Base-by-base conservation (phyloP, 1,140 invertebrate genomes). In the Pemphigus obesinymphae region DNA sequence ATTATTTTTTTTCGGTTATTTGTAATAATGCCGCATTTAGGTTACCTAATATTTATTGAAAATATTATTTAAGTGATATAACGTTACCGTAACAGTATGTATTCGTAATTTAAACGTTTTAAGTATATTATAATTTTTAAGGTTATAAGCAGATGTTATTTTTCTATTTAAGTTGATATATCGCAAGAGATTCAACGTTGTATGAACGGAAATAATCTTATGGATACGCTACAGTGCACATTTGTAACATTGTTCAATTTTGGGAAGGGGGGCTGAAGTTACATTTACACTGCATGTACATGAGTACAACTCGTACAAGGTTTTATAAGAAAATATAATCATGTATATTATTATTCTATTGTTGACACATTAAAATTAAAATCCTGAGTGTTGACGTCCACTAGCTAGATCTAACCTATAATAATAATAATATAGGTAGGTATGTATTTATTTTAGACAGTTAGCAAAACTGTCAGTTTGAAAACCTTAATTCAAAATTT, bases 171-270 rank as follows among this genome's bases (percentile, higher is more conserved):
- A 70, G 66, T 43, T 43, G 13, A 70, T 70, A 70, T 40, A n/a
- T 40, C 10, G 10, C 66, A 23, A 26, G 37, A 43, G 23, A 43
- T 23, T 70, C 66, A 70, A 43, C 66, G 37, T 43, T 43, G 66
- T 70, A 70, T 70, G 13, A 70, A 70, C 66, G 66, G 66, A 70
- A 43, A n/a, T n/a, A n/a, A 43, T 70, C 37, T 17, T 70, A 70
- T n/a, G 37, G 66, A 43, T 26, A 70, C 66, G 66, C 37, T 26
- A 70, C 37, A 1, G n/a, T 70, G 37, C 11, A 70, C 66, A 43
- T n/a, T 40, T 40, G 37, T 68, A 70, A 37, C 63, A 66, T 40
- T 40, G 10, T 66, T 66, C n/a, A n/a, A n/a, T n/a, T n/a, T 37
- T 37, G 8, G 26, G n/a, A 8, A n/a, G n/a, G 63, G 20, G 63